phyloP scores from a whole-genome alignment of 2,888 invertebrate species.

The Ormyrus labotus region DNA sequence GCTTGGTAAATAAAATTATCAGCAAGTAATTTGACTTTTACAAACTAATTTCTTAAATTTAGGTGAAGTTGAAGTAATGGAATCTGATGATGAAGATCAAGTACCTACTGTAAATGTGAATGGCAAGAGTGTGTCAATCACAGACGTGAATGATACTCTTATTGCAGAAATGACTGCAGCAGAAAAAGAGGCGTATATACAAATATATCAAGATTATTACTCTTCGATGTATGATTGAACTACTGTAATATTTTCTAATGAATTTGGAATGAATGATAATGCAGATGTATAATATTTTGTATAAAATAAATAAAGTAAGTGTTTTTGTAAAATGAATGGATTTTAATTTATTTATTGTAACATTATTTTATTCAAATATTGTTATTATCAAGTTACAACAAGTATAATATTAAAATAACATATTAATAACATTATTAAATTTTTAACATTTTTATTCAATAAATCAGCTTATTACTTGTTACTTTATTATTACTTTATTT shows the following conservation, averaged over 20 bases:
- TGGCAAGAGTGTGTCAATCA: constrained; percentile 86
- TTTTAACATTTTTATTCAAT: constrained; percentile 23
- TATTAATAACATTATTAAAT: constrained; percentile 28
- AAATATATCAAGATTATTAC: constrained; percentile 95
- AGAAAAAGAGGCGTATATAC: constrained; percentile 96
- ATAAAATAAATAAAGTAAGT: constrained; percentile 59
- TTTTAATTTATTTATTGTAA: constrained; percentile 59
- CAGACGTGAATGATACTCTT: constrained; percentile 90
- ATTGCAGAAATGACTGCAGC: constrained; percentile 93
- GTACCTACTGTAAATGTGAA: constrained; percentile 90
- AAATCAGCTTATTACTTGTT: constrained; percentile 27
- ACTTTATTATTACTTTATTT: constrained; percentile 53
- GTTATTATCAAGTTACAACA: constrained; percentile 52
- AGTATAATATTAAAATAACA: constrained; percentile 47
- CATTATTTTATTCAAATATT: constrained; percentile 53
- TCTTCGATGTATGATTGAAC: constrained; percentile 89
- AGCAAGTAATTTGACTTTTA: neutral
- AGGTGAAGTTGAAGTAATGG: constrained; percentile 86
- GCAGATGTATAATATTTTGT: constrained; percentile 68
- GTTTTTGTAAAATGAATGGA: constrained; percentile 41
- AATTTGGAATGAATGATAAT: constrained; percentile 46
- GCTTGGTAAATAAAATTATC: neutral
- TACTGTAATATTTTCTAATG: constrained; percentile 23
- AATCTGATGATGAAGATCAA: constrained; percentile 87
- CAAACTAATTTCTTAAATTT: constrained; percentile 47